These are phyloP conservation scores for Seladonia tumulorum DNA, from an alignment of 2,888 invertebrate genomes.

Conservation along the genomic window DNA sequence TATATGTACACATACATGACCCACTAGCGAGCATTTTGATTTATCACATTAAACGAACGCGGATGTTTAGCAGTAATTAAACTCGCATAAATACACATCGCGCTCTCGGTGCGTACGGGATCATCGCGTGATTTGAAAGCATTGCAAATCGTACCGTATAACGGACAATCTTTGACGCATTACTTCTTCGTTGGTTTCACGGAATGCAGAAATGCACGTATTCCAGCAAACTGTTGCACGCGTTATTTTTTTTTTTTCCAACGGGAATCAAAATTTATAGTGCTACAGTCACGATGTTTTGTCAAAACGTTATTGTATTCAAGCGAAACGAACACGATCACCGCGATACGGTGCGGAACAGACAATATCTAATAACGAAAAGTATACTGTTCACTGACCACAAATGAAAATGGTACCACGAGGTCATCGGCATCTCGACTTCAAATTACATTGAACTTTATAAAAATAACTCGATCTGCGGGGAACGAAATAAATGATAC, in stretches of 20 bases:
- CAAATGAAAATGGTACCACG: conserved; percentile 21
- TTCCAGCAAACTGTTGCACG: conserved; percentile 47
- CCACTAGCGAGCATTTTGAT: not conserved
- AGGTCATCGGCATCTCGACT: conserved; percentile 57
- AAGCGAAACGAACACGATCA: not conserved
- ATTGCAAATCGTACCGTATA: conserved; percentile 4
- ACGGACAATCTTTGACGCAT: not conserved
- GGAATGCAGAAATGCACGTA: conserved; percentile 15
- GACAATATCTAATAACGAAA: not conserved
- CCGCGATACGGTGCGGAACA: not conserved
- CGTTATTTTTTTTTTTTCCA: conserved; percentile 16
- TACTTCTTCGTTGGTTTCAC: not conserved
- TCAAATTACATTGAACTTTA: conserved; percentile 52
- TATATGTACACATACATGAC: not conserved
- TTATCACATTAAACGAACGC: not conserved
- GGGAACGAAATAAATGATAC: not conserved
- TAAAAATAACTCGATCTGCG: conserved; percentile 44
- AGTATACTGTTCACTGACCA: not conserved
- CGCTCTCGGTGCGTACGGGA: conserved; percentile 11
- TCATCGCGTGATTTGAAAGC: not conserved
- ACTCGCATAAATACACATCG: conserved; percentile 7
- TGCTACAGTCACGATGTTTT: too few species aligned
- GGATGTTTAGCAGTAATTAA: conserved; percentile 15
- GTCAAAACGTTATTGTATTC: not conserved
- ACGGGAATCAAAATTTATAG: not conserved